Evolutionary conservation across 35 echinoderm and acorn worm species (phyloP).

Genomic region (Anneissia japonica): DNA sequence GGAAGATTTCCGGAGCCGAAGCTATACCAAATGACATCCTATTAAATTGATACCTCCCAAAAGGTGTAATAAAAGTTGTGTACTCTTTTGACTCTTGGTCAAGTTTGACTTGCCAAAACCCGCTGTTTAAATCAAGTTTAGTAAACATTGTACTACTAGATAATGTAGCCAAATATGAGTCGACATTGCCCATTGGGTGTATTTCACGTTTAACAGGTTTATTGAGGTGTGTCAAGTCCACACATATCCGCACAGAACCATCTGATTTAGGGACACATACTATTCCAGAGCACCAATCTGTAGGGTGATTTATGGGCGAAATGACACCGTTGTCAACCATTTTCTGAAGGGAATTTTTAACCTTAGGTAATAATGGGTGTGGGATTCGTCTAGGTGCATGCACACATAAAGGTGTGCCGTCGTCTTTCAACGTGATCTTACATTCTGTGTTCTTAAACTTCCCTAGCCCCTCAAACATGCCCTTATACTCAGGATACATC

Average conservation of each 20-base stretch:
- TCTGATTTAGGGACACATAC: background rate
- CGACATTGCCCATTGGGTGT: too few species aligned
- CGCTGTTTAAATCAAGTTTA: conserved; percentile 51
- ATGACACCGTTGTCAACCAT: too few species aligned
- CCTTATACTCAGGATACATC: conserved; percentile 9
- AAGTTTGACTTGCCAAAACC: conserved; percentile 61
- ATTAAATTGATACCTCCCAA: background rate
- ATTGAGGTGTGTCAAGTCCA: background rate
- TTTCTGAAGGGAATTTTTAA: background rate
- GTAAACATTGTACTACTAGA: conserved; percentile 24
- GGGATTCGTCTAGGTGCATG: conserved; percentile 25
- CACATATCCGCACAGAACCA: too few species aligned
- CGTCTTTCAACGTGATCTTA: conserved; percentile 18
- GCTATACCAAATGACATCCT: conserved; percentile 36
- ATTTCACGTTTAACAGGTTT: background rate
- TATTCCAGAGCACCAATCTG: too few species aligned
- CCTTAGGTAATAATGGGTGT: conserved; percentile 1
- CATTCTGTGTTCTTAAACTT: conserved; percentile 10
- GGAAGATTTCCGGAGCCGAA: conserved; percentile 50
- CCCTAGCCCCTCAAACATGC: conserved; percentile 37
- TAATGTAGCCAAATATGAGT: too few species aligned
- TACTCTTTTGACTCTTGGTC: conserved; percentile 27
- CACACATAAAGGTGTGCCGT: conserved; percentile 21
- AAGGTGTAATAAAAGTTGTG: too few species aligned
- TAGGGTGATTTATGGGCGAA: too few species aligned